Base-by-base conservation (phyloP, 2,797 vertebrate species). In the Podargus strigoides region DNA sequence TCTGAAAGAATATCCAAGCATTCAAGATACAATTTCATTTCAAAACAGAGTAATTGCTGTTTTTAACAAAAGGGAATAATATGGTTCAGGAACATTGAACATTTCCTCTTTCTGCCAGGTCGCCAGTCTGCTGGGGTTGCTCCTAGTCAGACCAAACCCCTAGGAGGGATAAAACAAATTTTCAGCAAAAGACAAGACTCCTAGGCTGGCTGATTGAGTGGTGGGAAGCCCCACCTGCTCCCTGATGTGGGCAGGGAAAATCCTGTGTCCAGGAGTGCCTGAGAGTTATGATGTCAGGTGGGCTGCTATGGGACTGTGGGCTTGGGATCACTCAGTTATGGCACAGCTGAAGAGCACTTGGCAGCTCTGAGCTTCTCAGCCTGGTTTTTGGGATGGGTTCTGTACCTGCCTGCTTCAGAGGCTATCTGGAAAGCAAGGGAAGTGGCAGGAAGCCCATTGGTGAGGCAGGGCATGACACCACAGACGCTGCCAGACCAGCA, bases 251-350 rank as follows among this genome's bases (percentile, higher is more conserved):
- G 22, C 27, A 79, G 44, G 30, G 2, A 63, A 87, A 70, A 34
- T 0, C 3, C 9, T 15, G 7, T 58, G 7, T 67, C 47, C 2
- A 0, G n/a, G 23, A 62, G 5, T 70, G 23, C 5, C 13, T 1
- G 2, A 5, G 9, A 53, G 10, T 72, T 10, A 56, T 75, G 20
- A n/a, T 20, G 16, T 24, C 47, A 50, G n/a, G 5, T 32, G 12
- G 8, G 36, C n/a, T 59, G 8, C 23, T 52, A 23, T 26, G 28
- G 17, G 0, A 0, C 23, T 53, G 23, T 22, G 59, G 24, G 5
- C 14, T 50, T 72, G 36, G 36, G 27, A 42, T 12, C 1, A 1
- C 24, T 21, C 17, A 8, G 4, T 26, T 78, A 16, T 10, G 15
- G 7, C 1, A 0, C 28, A 68, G 11, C 19, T 67, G 47, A 67